Base-by-base conservation (phyloP, 2,113 vertebrate species). In the Eubucco bourcierii region DNA sequence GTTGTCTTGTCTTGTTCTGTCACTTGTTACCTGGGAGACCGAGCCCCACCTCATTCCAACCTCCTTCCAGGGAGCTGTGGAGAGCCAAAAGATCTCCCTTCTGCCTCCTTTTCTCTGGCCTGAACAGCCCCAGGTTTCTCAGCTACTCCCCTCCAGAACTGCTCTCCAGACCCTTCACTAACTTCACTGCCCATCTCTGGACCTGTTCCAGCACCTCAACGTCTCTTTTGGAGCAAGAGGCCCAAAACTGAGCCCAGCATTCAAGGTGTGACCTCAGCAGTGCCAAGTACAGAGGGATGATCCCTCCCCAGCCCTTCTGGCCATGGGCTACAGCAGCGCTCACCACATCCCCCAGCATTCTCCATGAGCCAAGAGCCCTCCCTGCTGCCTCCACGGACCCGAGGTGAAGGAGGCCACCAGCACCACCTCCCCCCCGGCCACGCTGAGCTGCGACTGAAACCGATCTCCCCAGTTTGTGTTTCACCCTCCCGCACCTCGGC, bases 351-450 rank as follows among this genome's bases (percentile, higher is more conserved):
- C 23, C 18, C 19, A 31, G 29, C 15, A 1, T 23, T 41, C 20
- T 12, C 68, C 41, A 2, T 0, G 8, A 74, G 41, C 44, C 52
- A 4, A 6, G 39, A 20, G 17, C 18, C 18, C 18, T 47, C 25
- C 10, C 33, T 7, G 1, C 24, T 4, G 33, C 34, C 60, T 18
- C 50, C 14, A 2, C 58, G 5, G 11, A 3, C 28, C 28, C 1
- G 33, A 12, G n/a, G 29, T 3, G 7, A 29, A 41, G 21, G 20
- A 27, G 46, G 37, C 19, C 60, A 4, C 50, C 73, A 11, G 1
- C 28, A 4, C 3, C 33, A 8, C 19, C 16, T n/a, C 24, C 12
- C 10, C 18, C 10, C 16, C 46, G 29, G 44, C 20, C 21, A 16
- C 20, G 6, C n/a, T 11, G 11, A 23, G n/a, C 9, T 63, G 7